Evolutionary conservation across 2,113 vertebrate species (phyloP).

Genomic region (Aspiorhynchus laticeps): DNA sequence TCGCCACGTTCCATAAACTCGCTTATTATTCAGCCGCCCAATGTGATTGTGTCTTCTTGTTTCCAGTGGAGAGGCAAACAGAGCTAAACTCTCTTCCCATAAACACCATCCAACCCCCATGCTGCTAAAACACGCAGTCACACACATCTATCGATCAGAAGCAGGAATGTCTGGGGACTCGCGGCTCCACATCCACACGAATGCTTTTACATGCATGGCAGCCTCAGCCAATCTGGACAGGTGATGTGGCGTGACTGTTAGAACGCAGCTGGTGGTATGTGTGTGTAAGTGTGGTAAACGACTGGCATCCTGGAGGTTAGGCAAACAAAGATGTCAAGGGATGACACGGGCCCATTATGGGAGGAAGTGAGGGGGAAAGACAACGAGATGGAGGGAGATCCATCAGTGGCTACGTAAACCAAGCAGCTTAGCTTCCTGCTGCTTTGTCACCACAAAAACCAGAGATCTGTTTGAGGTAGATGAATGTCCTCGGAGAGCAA

Average conservation of each 20-base stretch:
- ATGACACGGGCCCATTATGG: slow-evolving; percentile 58
- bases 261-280: slow-evolving; percentile 30
- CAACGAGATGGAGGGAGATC: slow-evolving; percentile 54
- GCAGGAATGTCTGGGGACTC: not conserved
- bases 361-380: slow-evolving; percentile 58
- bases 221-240: slow-evolving; percentile 40
- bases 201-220: not conserved
- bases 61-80: slow-evolving; percentile 59
- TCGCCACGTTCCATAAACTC: slow-evolving; percentile 78
- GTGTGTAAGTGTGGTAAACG: slow-evolving; percentile 58
- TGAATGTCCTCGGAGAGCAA: slow-evolving; percentile 65
- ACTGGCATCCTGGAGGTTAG: slow-evolving; percentile 63
- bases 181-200: not conserved
- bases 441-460: slow-evolving; percentile 52
- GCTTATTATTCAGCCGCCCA: slow-evolving; percentile 76
- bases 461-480: slow-evolving; percentile 56
- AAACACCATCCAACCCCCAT: slow-evolving; percentile 8
- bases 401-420: slow-evolving; percentile 65
- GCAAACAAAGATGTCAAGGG: slow-evolving; percentile 72
- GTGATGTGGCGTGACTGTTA: slow-evolving; percentile 48
- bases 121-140: slow-evolving; percentile 14
- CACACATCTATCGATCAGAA: slow-evolving; percentile 34
- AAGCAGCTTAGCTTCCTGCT: slow-evolving; percentile 48
- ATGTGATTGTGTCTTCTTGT: slow-evolving; percentile 68
- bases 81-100: slow-evolving; percentile 42